These are phyloP conservation scores for Diplolepis rosae DNA, from an alignment of 2,888 invertebrate genomes.

Conservation along the genomic window DNA sequence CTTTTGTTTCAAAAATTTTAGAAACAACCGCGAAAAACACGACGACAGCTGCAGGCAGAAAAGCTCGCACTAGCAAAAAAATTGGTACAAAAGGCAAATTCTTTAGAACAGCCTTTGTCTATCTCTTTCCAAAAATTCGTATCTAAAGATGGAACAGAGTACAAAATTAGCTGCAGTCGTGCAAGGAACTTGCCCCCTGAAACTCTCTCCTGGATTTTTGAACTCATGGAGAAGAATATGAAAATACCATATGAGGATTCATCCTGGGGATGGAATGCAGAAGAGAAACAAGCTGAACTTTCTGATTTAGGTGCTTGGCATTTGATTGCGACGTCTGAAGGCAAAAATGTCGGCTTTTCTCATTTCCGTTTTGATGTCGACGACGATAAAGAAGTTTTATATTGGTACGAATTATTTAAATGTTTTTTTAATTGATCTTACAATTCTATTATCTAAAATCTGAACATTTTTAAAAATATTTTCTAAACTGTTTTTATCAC, in stretches of 20 bases:
- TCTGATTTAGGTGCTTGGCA: slow-evolving; percentile 80
- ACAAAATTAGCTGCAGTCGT: slow-evolving; percentile 78
- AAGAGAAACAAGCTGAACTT: slow-evolving; percentile 79
- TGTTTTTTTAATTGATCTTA: not conserved
- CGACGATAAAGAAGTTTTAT: slow-evolving; percentile 80
- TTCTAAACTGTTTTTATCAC: slow-evolving; percentile 51
- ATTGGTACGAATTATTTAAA: slow-evolving; percentile 76
- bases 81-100: slow-evolving; percentile 79
- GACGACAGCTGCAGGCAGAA: slow-evolving; percentile 61
- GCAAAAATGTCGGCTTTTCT: slow-evolving; percentile 79
- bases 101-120: slow-evolving; percentile 78
- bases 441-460: slow-evolving; percentile 1
- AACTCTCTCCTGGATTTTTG: slow-evolving; percentile 81
- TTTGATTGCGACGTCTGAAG: slow-evolving; percentile 75
- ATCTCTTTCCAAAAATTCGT: slow-evolving; percentile 79
- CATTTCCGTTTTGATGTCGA: slow-evolving; percentile 87
- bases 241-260: slow-evolving; percentile 79
- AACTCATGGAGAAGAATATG: slow-evolving; percentile 87
- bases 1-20: slow-evolving; percentile 38
- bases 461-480: slow-evolving; percentile 3
- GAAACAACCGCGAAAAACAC: slow-evolving; percentile 65
- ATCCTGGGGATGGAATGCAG: slow-evolving; percentile 81
- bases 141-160: slow-evolving; percentile 77
- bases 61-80: slow-evolving; percentile 74
- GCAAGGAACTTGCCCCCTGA: slow-evolving; percentile 77